A percentile compares a stretch with the other conserved stretches of the same genome.
These are phyloP conservation scores for Palythoa heliodiscus DNA, from an alignment of 92 coral and sea anemone genomes.

Conservation along the genomic window DNA sequence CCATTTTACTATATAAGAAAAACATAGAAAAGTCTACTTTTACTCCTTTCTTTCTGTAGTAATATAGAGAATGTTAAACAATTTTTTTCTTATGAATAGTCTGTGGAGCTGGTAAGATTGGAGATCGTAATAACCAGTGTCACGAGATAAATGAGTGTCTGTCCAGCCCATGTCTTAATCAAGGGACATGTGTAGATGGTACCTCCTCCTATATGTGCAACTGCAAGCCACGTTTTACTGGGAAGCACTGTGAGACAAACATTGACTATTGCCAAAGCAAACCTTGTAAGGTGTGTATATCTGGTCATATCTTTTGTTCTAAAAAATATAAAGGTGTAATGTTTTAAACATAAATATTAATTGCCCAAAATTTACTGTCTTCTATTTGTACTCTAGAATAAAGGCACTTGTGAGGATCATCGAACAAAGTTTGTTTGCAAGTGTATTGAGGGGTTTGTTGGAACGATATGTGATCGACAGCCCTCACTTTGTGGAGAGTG, in stretches of 20 bases:
- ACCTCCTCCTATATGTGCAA: conserved; percentile 12
- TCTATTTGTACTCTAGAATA: conserved; percentile 7
- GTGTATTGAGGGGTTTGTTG: neutral
- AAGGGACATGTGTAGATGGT: conserved; percentile 35
- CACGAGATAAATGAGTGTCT: conserved; percentile 35
- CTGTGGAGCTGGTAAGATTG: conserved; percentile 30
- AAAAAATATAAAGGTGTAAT: neutral
- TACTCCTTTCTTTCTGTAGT: too few species aligned
- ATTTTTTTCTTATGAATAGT: neutral
- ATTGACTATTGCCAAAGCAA: conserved; percentile 8
- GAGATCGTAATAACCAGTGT: conserved; percentile 29
- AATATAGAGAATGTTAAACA: too few species aligned
- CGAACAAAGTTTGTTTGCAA: conserved; percentile 4
- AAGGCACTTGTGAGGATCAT: conserved; percentile 21
- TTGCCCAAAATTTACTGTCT: neutral
- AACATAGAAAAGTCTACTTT: too few species aligned
- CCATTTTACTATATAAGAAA: too few species aligned
- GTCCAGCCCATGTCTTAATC: conserved; percentile 39
- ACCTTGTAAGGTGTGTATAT: conserved; percentile 23
- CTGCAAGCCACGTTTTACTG: conserved; percentile 7
- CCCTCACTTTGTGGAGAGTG: conserved; percentile 23
- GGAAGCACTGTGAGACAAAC: conserved; percentile 22
- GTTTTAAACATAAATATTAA: neutral
- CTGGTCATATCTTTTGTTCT: neutral
- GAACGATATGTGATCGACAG: conserved; percentile 26